Evolutionary conservation across 2,797 vertebrate genomes (phyloP).

Genomic region (Sylvia borin): DNA sequence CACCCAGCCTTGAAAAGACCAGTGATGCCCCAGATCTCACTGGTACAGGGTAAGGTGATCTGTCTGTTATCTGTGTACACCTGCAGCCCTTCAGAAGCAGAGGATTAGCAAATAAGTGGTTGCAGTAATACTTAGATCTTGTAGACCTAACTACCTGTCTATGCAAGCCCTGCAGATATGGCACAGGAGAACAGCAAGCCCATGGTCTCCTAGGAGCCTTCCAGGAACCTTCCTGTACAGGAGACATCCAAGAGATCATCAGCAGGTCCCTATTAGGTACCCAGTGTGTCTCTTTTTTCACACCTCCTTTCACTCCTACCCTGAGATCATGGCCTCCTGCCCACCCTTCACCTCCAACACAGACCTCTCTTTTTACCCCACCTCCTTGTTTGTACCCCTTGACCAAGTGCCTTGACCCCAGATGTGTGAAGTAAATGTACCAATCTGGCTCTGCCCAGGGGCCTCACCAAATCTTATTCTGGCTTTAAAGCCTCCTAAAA

Average conservation of each 20-base stretch:
- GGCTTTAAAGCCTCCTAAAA: background rate
- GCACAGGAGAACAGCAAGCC: background rate
- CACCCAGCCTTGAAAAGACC: background rate
- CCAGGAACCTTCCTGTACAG: background rate
- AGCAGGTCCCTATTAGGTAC: background rate
- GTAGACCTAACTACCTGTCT: background rate
- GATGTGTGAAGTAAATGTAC: background rate
- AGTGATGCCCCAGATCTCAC: background rate
- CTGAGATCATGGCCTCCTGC: background rate
- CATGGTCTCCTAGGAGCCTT: background rate
- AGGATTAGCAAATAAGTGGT: background rate
- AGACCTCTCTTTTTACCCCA: background rate
- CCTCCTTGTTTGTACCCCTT: background rate
- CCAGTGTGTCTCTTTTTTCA: rapidly evolving
- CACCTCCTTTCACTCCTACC: background rate
- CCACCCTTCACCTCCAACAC: background rate
- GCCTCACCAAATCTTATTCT: background rate
- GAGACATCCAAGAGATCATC: background rate
- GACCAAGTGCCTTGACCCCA: background rate
- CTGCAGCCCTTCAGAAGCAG: background rate
- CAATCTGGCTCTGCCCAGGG: background rate
- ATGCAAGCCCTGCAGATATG: background rate
- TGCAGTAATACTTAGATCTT: background rate
- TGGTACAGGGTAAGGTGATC: background rate
- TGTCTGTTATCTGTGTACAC: background rate